Evolutionary conservation across 2,797 vertebrate species (phyloP).

Genomic region (Naso thynnoides): DNA sequence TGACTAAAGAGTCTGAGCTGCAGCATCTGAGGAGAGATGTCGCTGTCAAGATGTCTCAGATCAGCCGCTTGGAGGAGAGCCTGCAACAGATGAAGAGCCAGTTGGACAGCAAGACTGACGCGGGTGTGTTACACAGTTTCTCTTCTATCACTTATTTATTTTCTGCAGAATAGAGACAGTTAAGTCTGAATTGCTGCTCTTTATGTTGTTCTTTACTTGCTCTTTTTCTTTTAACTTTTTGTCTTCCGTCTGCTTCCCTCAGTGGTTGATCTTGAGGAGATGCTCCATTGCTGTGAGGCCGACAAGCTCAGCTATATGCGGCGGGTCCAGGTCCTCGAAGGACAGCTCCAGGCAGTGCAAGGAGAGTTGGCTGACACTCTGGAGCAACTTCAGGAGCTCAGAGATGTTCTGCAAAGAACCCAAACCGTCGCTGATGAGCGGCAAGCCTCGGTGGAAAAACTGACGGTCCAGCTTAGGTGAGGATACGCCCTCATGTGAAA

Average conservation of each 20-base stretch:
- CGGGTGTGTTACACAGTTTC: slow-evolving; percentile 76
- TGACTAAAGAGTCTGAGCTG: slow-evolving; percentile 86
- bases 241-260: neutral
- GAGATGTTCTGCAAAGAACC: slow-evolving; percentile 86
- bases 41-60: slow-evolving; percentile 81
- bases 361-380: slow-evolving; percentile 84
- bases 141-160: neutral
- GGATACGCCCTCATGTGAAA: slow-evolving; percentile 44
- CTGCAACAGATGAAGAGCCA: slow-evolving; percentile 85
- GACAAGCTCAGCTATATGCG: slow-evolving; percentile 81
- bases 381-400: slow-evolving; percentile 86
- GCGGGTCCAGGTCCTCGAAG: slow-evolving; percentile 83
- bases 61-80: slow-evolving; percentile 84
- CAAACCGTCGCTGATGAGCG: slow-evolving; percentile 88
- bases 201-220: neutral
- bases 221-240: neutral
- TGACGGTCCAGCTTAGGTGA: slow-evolving; percentile 91
- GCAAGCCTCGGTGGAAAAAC: slow-evolving; percentile 82
- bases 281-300: slow-evolving; percentile 86
- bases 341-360: slow-evolving; percentile 83
- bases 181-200: neutral
- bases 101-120: slow-evolving; percentile 85
- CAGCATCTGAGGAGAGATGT: slow-evolving; percentile 84
- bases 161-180: neutral
- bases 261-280: slow-evolving; percentile 91